Percentiles rank a stretch among this genome's conserved stretches.
phyloP scores from a whole-genome alignment of 2,113 vertebrate species.

The Calypte anna region DNA sequence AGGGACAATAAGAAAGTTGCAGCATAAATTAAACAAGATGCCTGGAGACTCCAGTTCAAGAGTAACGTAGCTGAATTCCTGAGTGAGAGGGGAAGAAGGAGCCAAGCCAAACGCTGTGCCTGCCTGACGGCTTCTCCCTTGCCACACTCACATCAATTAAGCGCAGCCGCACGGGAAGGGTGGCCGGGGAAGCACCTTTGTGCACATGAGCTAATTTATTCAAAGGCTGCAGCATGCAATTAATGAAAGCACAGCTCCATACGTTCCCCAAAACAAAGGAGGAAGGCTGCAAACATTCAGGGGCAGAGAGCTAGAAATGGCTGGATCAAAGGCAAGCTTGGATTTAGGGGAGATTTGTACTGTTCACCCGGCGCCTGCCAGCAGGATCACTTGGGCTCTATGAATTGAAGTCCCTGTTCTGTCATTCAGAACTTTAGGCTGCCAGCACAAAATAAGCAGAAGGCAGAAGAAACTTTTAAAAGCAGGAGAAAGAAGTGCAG shows the following conservation, averaged over 20 bases:
- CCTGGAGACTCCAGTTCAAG: neutral
- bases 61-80: slow-evolving; percentile 12
- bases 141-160: neutral
- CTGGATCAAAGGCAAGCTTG: neutral
- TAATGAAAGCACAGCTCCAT: neutral
- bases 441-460: neutral
- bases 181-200: slow-evolving; percentile 33
- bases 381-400: neutral
- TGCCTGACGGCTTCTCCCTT: slow-evolving; percentile 9
- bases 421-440: neutral
- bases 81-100: slow-evolving; percentile 1
- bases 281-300: neutral
- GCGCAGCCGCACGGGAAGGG: neutral
- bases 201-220: slow-evolving; percentile 47
- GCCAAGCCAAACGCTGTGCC: neutral
- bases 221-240: neutral
- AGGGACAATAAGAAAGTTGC: slow-evolving; percentile 1
- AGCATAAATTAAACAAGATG: slow-evolving; percentile 54
- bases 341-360: neutral
- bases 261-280: slow-evolving; percentile 1
- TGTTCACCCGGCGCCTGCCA: neutral
- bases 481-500: neutral
- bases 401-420: neutral
- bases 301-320: neutral
- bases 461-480: neutral